Evolutionary conservation across 2,888 invertebrate species (phyloP).

Genomic region (Argyra leucocephala): DNA sequence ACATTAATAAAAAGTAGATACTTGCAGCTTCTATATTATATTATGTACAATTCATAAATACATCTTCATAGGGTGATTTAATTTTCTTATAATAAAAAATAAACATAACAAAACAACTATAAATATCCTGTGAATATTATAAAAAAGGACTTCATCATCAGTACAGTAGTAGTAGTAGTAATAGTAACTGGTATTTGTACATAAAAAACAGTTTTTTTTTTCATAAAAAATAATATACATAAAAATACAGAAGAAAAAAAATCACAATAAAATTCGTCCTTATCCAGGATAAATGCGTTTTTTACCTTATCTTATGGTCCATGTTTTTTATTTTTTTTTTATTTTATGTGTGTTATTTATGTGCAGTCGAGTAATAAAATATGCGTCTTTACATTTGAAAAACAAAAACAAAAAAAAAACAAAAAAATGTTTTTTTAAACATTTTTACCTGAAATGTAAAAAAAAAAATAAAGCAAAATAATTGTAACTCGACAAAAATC

Average conservation of each 20-base stretch:
- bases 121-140: neutral
- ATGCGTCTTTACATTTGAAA: constrained; percentile 3
- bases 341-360: neutral
- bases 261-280: neutral
- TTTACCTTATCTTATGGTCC: neutral
- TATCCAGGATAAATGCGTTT: constrained; percentile 1
- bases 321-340: neutral
- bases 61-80: neutral
- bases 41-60: too few relatives aligned
- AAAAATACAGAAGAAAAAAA: neutral
- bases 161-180: too few relatives aligned
- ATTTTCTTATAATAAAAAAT: neutral
- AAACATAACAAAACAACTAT: neutral
- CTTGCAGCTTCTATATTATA: too few relatives aligned
- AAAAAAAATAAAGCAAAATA: neutral
- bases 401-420: neutral
- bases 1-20: too few relatives aligned
- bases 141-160: neutral
- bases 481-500: too few relatives aligned
- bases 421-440: neutral
- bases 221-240: neutral
- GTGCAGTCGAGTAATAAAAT: constrained; percentile 1
- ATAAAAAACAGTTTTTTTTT: neutral
- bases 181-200: too few relatives aligned
- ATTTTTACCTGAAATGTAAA: neutral